These are phyloP conservation scores for Grapholita molesta DNA, from an alignment of 1,140 invertebrate species.

Conservation along the genomic window DNA sequence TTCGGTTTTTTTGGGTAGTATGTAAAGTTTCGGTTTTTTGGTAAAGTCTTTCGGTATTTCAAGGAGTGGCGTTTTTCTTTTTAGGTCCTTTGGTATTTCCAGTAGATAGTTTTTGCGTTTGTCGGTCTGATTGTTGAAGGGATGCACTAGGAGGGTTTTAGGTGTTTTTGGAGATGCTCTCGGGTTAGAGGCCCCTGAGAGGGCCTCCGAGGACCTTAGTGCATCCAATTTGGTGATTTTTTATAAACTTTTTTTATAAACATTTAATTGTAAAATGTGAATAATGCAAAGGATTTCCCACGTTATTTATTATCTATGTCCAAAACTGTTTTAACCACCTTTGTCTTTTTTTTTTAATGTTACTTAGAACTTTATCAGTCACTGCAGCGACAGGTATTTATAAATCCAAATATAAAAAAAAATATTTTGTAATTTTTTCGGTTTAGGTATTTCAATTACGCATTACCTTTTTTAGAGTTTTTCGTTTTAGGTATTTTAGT, in stretches of 20 bases:
- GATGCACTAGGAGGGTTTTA: constrained; percentile 59
- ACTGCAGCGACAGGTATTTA: no score
- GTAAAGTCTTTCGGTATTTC: constrained; percentile 44
- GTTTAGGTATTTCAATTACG: background rate
- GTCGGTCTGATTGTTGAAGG: constrained; percentile 39
- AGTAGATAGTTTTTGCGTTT: constrained; percentile 46
- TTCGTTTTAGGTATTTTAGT: background rate
- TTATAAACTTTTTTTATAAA: background rate
- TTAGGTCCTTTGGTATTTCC: constrained; percentile 54
- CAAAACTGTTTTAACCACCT: background rate
- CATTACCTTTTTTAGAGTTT: background rate
- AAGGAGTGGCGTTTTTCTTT: constrained; percentile 50
- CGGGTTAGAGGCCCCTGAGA: constrained; percentile 42
- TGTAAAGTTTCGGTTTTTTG: constrained; percentile 55
- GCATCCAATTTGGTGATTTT: constrained; percentile 66
- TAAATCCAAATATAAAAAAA: background rate
- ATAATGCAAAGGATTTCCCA: background rate
- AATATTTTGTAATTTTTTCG: background rate
- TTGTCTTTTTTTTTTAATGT: background rate
- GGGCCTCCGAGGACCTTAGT: constrained; percentile 41
- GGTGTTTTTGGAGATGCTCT: constrained; percentile 14
- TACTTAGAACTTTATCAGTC: background rate
- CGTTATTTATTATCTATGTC: background rate
- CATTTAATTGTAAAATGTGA: background rate
- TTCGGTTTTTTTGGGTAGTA: background rate